A percentile compares a stretch with the other conserved stretches of the same genome.
Evolutionary conservation across 2,113 vertebrate genomes (phyloP).

Genomic region (Melanerpes aurifrons): DNA sequence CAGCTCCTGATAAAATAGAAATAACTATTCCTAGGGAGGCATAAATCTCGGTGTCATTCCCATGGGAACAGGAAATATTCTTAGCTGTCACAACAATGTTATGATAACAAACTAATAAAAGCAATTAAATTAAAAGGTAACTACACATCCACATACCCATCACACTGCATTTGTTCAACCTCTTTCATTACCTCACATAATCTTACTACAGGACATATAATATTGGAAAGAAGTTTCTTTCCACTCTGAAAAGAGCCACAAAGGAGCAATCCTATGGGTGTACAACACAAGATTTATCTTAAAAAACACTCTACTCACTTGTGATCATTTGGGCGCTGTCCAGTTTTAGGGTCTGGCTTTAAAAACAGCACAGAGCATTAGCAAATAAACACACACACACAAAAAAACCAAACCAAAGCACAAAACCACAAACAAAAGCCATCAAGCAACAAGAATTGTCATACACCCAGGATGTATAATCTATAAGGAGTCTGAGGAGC

Average conservation of each 20-base stretch:
- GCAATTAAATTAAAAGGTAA: neutral
- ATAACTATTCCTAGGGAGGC: neutral
- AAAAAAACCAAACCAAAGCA: too few relatives aligned
- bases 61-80: neutral
- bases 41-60: neutral
- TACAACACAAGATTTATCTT: neutral
- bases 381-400: too few relatives aligned
- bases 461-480: neutral
- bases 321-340: neutral
- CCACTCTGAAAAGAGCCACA: neutral
- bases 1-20: neutral
- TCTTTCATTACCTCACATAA: neutral
- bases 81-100: neutral
- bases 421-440: too few relatives aligned
- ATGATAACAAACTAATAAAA: neutral
- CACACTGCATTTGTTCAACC: neutral
- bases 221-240: neutral
- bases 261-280: neutral
- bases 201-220: neutral
- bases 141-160: neutral
- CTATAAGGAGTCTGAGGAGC: neutral
- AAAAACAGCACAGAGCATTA: neutral
- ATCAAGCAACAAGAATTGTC: neutral
- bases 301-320: neutral
- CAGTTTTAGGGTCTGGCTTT: neutral